These are phyloP conservation scores for Knipowitschia caucasica DNA, from an alignment of 2,797 vertebrate species.

Conservation along the genomic window DNA sequence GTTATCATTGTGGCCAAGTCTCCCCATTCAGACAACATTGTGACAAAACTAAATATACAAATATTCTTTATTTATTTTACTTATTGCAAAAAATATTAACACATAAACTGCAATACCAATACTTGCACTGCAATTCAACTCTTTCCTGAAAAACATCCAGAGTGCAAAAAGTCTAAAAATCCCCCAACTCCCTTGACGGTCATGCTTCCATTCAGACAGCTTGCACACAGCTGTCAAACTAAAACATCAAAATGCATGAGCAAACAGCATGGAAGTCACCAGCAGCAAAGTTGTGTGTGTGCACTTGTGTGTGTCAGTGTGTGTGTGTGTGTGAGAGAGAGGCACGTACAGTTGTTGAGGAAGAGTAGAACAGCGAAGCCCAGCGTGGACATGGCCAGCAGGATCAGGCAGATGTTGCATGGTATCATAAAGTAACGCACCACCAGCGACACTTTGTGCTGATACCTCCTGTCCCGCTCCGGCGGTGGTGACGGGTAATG, in stretches of 20 bases:
- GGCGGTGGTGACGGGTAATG: slow-evolving; percentile 77
- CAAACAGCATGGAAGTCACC: not conserved
- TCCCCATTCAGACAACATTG: too few species aligned
- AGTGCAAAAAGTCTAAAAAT: not conserved
- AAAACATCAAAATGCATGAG: slow-evolving; percentile 9
- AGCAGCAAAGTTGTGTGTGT: slow-evolving; percentile 16
- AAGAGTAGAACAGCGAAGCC: slow-evolving; percentile 94
- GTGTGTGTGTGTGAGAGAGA: slow-evolving; percentile 17
- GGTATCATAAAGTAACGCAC: slow-evolving; percentile 97
- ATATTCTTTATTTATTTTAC: too few species aligned
- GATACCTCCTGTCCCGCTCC: slow-evolving; percentile 86
- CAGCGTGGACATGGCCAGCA: slow-evolving; percentile 90
- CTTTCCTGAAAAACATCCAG: not conserved
- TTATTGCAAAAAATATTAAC: not conserved
- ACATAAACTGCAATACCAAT: not conserved
- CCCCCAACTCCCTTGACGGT: not conserved
- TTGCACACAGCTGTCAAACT: slow-evolving; percentile 3
- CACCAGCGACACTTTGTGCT: slow-evolving; percentile 92
- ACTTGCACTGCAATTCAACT: too few species aligned
- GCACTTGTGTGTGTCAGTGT: too few species aligned
- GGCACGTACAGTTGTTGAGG: slow-evolving; percentile 95
- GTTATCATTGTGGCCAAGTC: too few species aligned
- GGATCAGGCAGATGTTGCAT: slow-evolving; percentile 97
- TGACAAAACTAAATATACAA: too few species aligned
- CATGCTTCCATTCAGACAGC: not conserved